Evolutionary conservation across 2,888 invertebrate genomes (phyloP).

Genomic region (Zaprionus obscuricornis): DNA sequence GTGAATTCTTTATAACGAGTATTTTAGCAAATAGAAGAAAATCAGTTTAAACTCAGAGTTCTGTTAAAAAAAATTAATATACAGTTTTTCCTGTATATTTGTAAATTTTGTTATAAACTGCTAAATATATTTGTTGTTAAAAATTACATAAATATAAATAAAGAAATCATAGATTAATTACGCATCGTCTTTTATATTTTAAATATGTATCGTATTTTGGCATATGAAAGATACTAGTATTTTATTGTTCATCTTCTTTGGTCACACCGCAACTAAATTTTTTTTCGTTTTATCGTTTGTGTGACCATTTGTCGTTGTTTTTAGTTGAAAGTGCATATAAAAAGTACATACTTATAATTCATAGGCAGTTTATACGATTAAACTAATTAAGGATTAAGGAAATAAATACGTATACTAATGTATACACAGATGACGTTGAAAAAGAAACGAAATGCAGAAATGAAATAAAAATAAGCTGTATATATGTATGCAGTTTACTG

Average conservation of each 20-base stretch:
- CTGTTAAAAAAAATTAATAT: too few relatives aligned
- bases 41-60: slow-evolving; percentile 6
- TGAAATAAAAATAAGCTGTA: slow-evolving; percentile 54
- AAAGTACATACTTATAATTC: slow-evolving; percentile 31
- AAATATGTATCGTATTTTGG: too few relatives aligned
- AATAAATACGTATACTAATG: slow-evolving; percentile 33
- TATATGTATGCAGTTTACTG: slow-evolving; percentile 56
- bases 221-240: slow-evolving; percentile 22
- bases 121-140: slow-evolving; percentile 19
- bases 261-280: slow-evolving; percentile 40
- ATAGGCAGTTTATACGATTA: slow-evolving; percentile 31
- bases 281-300: slow-evolving; percentile 58
- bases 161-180: too few relatives aligned
- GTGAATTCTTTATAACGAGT: slow-evolving; percentile 95
- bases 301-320: slow-evolving; percentile 60
- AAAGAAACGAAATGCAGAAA: slow-evolving; percentile 31
- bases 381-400: slow-evolving; percentile 13
- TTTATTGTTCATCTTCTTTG: slow-evolving; percentile 4
- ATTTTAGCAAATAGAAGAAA: slow-evolving; percentile 87
- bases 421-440: slow-evolving; percentile 34
- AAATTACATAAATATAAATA: neutral
- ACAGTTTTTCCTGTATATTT: too few relatives aligned
- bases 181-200: too few relatives aligned
- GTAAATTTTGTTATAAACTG: slow-evolving; percentile 10
- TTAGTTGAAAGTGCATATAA: slow-evolving; percentile 57